phyloP scores from a whole-genome alignment of 2,113 vertebrate species.

The Antechinus stuartii region DNA sequence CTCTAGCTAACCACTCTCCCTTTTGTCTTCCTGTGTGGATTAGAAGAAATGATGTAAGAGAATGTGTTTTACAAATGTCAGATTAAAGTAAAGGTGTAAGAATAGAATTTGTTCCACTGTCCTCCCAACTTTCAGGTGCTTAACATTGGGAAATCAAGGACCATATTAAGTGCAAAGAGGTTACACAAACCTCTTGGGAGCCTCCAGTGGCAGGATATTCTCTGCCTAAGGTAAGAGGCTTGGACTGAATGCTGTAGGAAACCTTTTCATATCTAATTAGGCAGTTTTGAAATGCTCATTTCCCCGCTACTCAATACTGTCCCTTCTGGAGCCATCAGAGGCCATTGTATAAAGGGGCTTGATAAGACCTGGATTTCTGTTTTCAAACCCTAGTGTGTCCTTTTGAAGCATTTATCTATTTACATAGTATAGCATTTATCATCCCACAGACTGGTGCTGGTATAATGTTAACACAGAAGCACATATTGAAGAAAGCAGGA shows the following conservation, averaged over 20 bases:
- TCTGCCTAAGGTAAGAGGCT: slow-evolving; percentile 32
- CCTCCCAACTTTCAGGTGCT: slow-evolving; percentile 26
- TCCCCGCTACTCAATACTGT: slow-evolving; percentile 53
- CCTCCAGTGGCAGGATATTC: background rate
- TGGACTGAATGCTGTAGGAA: slow-evolving; percentile 55
- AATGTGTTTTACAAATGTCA: slow-evolving; percentile 51
- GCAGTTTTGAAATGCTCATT: slow-evolving; percentile 69
- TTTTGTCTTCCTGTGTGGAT: background rate
- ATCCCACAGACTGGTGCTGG: slow-evolving; percentile 30
- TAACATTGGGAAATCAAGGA: slow-evolving; percentile 55
- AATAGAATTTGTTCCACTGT: slow-evolving; percentile 59
- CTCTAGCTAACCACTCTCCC: background rate
- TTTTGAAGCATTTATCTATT: slow-evolving; percentile 58
- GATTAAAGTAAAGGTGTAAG: slow-evolving; percentile 49
- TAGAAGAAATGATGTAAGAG: background rate
- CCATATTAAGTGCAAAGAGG: slow-evolving; percentile 25
- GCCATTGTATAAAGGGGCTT: slow-evolving; percentile 40
- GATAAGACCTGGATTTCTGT: slow-evolving; percentile 26
- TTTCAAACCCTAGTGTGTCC: slow-evolving; percentile 46
- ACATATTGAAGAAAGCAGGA: slow-evolving; percentile 1
- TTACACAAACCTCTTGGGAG: background rate
- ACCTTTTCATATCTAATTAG: slow-evolving; percentile 58
- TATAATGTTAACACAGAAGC: slow-evolving; percentile 48
- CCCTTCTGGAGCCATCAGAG: slow-evolving; percentile 61
- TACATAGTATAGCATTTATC: slow-evolving; percentile 31